These are phyloP conservation scores for Ichneumoninae sp. DNA, from an alignment of 2,888 invertebrate species.

Conservation along the genomic window DNA sequence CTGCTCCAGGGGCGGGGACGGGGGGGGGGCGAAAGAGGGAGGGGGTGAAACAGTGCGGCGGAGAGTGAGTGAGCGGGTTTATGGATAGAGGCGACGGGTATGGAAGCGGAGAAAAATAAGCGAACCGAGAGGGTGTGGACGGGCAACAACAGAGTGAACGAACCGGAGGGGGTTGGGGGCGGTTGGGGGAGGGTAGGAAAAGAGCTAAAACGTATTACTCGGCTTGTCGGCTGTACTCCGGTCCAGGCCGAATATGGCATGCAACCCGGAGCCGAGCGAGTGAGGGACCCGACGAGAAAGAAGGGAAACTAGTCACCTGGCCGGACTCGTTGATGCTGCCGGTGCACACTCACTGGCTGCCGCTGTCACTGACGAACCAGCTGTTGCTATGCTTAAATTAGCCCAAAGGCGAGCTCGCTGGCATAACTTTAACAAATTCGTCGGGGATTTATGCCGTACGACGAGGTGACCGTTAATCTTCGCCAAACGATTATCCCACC, in stretches of 20 bases:
- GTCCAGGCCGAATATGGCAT: constrained; percentile 36
- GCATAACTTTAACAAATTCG: constrained; percentile 70
- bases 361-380: constrained; percentile 64
- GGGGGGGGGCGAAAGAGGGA: neutral
- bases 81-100: constrained; percentile 16
- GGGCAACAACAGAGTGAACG: neutral
- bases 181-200: neutral
- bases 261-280: constrained; percentile 22
- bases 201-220: constrained; percentile 58
- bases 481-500: constrained; percentile 53
- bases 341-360: constrained; percentile 29
- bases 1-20: neutral
- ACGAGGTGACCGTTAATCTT: constrained; percentile 61
- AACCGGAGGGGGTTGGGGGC: neutral
- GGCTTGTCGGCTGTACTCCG: constrained; percentile 45
- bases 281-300: constrained; percentile 21
- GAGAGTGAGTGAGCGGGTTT: constrained; percentile 4
- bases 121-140: constrained; percentile 22
- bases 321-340: constrained; percentile 12
- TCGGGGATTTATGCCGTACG: constrained; percentile 63
- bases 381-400: constrained; percentile 70
- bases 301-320: constrained; percentile 18
- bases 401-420: constrained; percentile 38
- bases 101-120: constrained; percentile 42
- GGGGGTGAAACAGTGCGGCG: neutral